phyloP scores from a whole-genome alignment of 2,888 invertebrate species.

The Magallana nippona region DNA sequence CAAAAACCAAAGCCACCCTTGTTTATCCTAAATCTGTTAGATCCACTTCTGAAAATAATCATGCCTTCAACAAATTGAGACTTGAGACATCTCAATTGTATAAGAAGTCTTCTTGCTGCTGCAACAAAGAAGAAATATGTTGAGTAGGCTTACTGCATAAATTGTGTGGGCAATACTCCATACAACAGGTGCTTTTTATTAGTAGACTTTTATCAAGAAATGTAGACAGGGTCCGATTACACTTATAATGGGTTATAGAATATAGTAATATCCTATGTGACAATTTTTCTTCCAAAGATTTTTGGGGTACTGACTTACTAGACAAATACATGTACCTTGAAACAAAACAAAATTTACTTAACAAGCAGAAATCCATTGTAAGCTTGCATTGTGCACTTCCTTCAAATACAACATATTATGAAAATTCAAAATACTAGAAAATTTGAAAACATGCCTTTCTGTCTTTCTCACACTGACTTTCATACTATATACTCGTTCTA shows the following conservation, averaged over 20 bases:
- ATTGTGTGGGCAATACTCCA: not conserved
- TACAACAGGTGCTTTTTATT: not conserved
- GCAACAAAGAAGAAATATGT: not conserved
- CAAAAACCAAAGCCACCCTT: no score
- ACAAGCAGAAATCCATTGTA: no score
- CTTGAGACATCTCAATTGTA: not conserved
- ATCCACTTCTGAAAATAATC: conserved; percentile 2
- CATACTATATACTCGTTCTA: not conserved
- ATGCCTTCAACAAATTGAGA: not conserved
- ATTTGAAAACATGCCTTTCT: not conserved
- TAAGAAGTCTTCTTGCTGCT: conserved; percentile 7
- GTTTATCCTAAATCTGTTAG: not conserved
- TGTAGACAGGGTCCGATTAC: not conserved
- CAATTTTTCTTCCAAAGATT: conserved; percentile 6
- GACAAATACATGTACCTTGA: no score
- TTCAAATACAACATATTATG: not conserved
- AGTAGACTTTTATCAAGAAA: conserved; percentile 5
- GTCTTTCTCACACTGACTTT: not conserved
- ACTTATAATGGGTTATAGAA: not conserved
- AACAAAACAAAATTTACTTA: no score
- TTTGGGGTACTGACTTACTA: not conserved
- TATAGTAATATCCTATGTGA: conserved; percentile 1
- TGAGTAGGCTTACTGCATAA: not conserved
- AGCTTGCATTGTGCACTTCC: no score
- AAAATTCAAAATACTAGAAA: not conserved